Base-by-base conservation (phyloP, 2,888 invertebrate species). In the Octodonta nipae region DNA sequence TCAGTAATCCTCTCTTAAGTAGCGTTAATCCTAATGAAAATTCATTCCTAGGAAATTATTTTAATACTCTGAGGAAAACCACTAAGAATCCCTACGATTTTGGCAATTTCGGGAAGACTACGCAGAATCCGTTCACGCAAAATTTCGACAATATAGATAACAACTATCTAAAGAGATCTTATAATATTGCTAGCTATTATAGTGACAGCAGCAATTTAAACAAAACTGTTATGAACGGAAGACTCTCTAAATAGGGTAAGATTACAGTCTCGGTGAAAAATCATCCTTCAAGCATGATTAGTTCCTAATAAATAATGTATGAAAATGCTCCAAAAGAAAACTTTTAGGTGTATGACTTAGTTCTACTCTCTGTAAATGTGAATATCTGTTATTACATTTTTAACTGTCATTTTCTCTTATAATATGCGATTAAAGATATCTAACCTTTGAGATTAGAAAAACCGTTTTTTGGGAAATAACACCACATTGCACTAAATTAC, bases 21-120 rank as follows among this genome's bases (percentile, higher is more conserved):
- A n/a, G 40, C 66, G 11, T 65, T 70, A n/a, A n/a, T 8, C 72
- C 72, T 7, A 38, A 12, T 7, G 11, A 40, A 26, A 45, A 43
- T 29, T 43, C 43, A 6, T 45, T 71, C 54, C 41, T 59, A 38
- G 56, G 57, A 29, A 50, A 67, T 64, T 46, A 61, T 52, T 58
- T 60, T 55, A 35, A 56, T 55, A 43, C 58, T 50, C 53, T 61
- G 57, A 54, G 49, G 45, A 54, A 49, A 30, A 75, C 76, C 2
- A 75, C 75, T 6, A 72, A 70, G 56, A 71, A 60, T 46, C 67
- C 67, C 6, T 66, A 66, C 47, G 59, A 66, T 50, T 65, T 66
- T 50, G 60, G 59, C 35, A 58, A 63, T 47, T 63, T 64, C 47
- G 63, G 57, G 31, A 58, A 54, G 50, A 73, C 75, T 1, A 73